Evolutionary conservation across 2,888 invertebrate species (phyloP).

Genomic region (Melinaea marsaeus): DNA sequence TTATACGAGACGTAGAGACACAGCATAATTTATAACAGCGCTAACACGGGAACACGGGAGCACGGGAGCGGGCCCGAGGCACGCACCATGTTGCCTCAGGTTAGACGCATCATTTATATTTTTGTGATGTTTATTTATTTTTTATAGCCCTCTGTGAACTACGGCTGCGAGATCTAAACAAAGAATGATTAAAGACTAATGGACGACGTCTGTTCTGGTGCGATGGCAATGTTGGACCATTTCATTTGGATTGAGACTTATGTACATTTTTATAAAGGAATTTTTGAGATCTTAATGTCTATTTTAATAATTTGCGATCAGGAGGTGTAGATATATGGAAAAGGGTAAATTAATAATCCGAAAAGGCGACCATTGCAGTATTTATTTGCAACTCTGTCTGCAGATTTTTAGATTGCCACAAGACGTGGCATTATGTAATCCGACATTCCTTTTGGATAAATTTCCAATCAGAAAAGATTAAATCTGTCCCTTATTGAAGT

Average conservation of each 20-base stretch:
- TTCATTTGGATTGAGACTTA: constrained; percentile 58
- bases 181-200: constrained; percentile 73
- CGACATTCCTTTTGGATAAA: constrained; percentile 38
- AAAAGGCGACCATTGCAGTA: constrained; percentile 40
- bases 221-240: constrained; percentile 68
- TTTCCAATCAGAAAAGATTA: constrained; percentile 68
- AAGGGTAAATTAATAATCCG: neutral
- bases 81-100: constrained; percentile 63
- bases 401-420: constrained; percentile 23
- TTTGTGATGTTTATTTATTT: constrained; percentile 71
- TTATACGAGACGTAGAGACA: constrained; percentile 67
- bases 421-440: constrained; percentile 36
- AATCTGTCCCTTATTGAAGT: constrained; percentile 66
- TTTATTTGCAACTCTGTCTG: constrained; percentile 6
- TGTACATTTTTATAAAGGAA: neutral
- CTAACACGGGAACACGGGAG: constrained; percentile 61
- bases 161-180: constrained; percentile 66
- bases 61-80: constrained; percentile 50
- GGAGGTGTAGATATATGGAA: neutral
- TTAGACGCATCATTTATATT: constrained; percentile 76
- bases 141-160: constrained; percentile 61
- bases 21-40: constrained; percentile 70
- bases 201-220: constrained; percentile 63
- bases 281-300: neutral
- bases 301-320: neutral